Evolutionary conservation across 2,888 invertebrate genomes (phyloP).

Genomic region (Aricia artaxerxes): DNA sequence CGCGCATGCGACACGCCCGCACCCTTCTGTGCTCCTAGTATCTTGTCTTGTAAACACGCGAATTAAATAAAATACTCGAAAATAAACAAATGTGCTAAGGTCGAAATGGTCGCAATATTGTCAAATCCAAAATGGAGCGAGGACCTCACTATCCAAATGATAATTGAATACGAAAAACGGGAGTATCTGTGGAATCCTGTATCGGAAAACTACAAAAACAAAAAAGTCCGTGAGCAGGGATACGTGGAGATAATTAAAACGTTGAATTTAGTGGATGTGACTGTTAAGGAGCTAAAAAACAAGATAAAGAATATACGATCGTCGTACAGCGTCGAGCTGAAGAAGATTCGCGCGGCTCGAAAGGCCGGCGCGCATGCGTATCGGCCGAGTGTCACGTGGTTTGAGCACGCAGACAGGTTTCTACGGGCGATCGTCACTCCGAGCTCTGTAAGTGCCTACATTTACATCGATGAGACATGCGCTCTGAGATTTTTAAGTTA

Average conservation of each 20-base stretch:
- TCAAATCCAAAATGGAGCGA: conserved; percentile 79
- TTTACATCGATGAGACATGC: conserved; percentile 40
- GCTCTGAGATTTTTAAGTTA: conserved; percentile 42
- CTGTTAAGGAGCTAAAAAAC: conserved; percentile 77
- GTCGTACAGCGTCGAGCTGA: conserved; percentile 77
- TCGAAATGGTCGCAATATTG: conserved; percentile 72
- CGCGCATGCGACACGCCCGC: conserved; percentile 81
- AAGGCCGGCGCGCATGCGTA: conserved; percentile 80
- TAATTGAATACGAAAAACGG: conserved; percentile 75
- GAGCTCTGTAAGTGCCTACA: conserved; percentile 69
- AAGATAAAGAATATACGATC: conserved; percentile 78
- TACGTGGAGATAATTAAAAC: conserved; percentile 75
- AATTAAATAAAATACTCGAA: conserved; percentile 52
- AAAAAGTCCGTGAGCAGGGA: conserved; percentile 75
- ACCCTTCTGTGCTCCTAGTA: conserved; percentile 74
- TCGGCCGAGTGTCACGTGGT: conserved; percentile 79
- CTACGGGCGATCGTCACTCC: conserved; percentile 78
- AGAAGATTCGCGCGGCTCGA: conserved; percentile 78
- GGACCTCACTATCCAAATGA: conserved; percentile 76
- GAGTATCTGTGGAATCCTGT: conserved; percentile 77
- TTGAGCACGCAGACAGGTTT: conserved; percentile 80
- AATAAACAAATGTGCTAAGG: conserved; percentile 58
- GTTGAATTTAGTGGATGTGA: conserved; percentile 71
- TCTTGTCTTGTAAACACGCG: conserved; percentile 57
- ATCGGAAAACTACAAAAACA: conserved; percentile 76